phyloP scores from a whole-genome alignment of 2,797 vertebrate species.

The Phyllotis vaccarum region DNA sequence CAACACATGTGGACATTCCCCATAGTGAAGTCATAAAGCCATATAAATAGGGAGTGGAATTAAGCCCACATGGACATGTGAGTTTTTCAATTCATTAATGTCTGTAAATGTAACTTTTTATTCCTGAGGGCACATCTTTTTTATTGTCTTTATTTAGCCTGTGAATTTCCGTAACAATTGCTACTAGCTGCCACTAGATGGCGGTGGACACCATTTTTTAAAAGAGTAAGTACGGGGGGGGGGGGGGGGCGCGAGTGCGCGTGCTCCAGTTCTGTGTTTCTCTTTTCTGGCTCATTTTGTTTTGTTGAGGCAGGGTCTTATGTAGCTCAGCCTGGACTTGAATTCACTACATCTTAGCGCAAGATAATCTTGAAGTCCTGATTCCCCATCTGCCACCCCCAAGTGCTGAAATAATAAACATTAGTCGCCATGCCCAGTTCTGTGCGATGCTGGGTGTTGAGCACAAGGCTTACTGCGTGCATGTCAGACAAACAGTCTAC shows the following conservation, averaged over 20 bases:
- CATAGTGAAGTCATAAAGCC: neutral
- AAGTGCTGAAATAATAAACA: neutral
- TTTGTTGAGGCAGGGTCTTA: neutral
- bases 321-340: neutral
- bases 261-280: neutral
- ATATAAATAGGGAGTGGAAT: too few species aligned
- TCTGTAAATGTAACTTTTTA: neutral
- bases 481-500: neutral
- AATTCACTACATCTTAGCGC: neutral
- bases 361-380: neutral
- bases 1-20: neutral
- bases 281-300: neutral
- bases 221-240: neutral
- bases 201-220: neutral
- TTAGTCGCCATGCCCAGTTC: neutral
- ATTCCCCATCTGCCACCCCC: fast-evolving
- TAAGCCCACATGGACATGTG: neutral
- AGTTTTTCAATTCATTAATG: neutral
- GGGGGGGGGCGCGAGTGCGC: too few species aligned
- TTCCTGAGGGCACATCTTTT: neutral
- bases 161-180: neutral
- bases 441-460: neutral
- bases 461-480: neutral
- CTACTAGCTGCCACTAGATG: neutral
- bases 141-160: neutral